Percentiles rank a stretch among this genome's conserved stretches.
phyloP scores from a whole-genome alignment of 2,113 vertebrate species.

The Recurvirostra avosetta region DNA sequence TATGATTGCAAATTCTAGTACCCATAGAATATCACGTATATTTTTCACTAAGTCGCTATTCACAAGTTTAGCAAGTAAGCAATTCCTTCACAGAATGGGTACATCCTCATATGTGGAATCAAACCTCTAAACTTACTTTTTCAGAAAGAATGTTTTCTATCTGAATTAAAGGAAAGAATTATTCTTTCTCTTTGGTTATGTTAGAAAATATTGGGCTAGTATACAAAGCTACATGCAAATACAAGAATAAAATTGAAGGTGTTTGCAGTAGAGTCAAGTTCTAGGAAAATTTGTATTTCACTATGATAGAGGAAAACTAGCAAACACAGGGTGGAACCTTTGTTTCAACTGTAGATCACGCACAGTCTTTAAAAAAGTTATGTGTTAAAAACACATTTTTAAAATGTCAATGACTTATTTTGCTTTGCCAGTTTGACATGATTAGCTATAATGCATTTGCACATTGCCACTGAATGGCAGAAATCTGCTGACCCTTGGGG shows the following conservation, averaged over 20 bases:
- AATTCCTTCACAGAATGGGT: background rate
- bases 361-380: background rate
- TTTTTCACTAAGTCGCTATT: background rate
- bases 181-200: background rate
- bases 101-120: accelerated
- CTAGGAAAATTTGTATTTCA: background rate
- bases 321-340: background rate
- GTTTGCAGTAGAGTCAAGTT: background rate
- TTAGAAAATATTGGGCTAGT: background rate
- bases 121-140: background rate
- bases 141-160: background rate
- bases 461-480: constrained; percentile 21
- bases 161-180: background rate
- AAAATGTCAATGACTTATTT: background rate
- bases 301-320: background rate
- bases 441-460: constrained; percentile 10
- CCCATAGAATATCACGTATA: background rate
- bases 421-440: background rate
- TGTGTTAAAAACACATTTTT: background rate
- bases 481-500: constrained; percentile 45
- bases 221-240: background rate
- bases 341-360: background rate
- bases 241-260: background rate
- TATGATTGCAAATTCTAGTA: background rate
- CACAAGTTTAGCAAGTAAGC: background rate